Evolutionary conservation across 2,113 vertebrate genomes (phyloP), one percentile per base, ranked within the genome.

Genomic region (Sterrhoptilus dennistouni): DNA sequence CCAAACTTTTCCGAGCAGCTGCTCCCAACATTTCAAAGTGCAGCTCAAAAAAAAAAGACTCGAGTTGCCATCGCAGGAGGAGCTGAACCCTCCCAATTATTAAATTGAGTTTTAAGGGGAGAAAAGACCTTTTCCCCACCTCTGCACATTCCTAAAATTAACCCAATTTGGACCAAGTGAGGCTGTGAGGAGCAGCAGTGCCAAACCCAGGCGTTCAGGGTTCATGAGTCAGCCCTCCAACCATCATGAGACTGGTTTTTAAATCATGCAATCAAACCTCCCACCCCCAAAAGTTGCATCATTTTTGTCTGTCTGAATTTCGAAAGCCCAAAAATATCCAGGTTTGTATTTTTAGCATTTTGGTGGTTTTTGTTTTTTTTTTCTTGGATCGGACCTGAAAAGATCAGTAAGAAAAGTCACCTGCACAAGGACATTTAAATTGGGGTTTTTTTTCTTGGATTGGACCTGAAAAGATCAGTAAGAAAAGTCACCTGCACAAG

Each of bases 1-100:
- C 83, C 93, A 90, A 84, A 71, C 53, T 63, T 72, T 92, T 42
- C 65, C 54, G 29, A 81, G 89, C 22, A 90, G 89, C 95, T 96
- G 95, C 93, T 77, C 69, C 66, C 89, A 96, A 8, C 74, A 33
- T 66, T 91, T 95, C 78, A 68, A n/a, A 84, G 18, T 12, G 31
- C 76, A 56, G 64, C 42, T 59, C 33, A 5, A 40, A 89, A 80
- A 38, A 38, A 38, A 38, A 64, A 12, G 35, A 59, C 75, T 54
- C 23, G 5, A 79, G 78, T 4, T 83, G 93, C 44, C 66, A 8
- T 13, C 1, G 2, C 82, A 57, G 57, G 25, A 81, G 74, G 9
- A 86, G 38, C 71, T 14, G 17, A 70, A 53, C 21, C 42, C 76
- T 83, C 68, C 52, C 56, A 28, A 2, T 5, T 17, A 50, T 28